These are phyloP conservation scores for Endotricha flammealis DNA, from an alignment of 2,888 invertebrate species.

Conservation along the genomic window DNA sequence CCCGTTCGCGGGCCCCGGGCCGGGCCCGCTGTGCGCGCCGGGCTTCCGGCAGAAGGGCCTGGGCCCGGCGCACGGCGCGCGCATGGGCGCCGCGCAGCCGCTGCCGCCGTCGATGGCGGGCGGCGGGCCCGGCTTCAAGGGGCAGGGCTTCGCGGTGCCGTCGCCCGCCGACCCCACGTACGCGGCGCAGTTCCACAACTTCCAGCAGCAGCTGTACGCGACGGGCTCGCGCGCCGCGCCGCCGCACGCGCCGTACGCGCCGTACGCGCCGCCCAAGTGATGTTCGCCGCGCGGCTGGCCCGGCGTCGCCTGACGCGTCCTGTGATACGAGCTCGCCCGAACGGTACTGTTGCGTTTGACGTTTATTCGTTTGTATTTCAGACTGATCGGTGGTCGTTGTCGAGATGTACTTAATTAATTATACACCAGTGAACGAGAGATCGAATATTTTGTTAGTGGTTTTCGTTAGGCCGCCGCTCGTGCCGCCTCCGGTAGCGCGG, in stretches of 20 bases:
- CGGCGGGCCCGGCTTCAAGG: slow-evolving; percentile 82
- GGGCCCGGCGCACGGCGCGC: slow-evolving; percentile 58
- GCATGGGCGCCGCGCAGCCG: slow-evolving; percentile 81
- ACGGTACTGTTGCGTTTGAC: slow-evolving; percentile 8
- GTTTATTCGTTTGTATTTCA: neutral
- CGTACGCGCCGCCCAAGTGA: slow-evolving; percentile 73
- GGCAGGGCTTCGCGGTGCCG: slow-evolving; percentile 89
- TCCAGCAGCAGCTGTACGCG: slow-evolving; percentile 96
- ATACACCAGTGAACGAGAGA: slow-evolving; percentile 36
- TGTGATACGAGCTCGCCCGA: slow-evolving; percentile 8
- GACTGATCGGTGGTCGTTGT: neutral
- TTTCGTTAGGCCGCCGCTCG: slow-evolving; percentile 45
- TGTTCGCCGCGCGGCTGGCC: slow-evolving; percentile 27
- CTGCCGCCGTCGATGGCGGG: slow-evolving; percentile 89
- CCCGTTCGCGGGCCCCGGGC: slow-evolving; percentile 46
- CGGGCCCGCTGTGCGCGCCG: slow-evolving; percentile 26
- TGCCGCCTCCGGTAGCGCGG: slow-evolving; percentile 45
- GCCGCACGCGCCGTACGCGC: slow-evolving; percentile 66
- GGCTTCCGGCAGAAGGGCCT: slow-evolving; percentile 56
- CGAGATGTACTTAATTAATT: slow-evolving; percentile 34
- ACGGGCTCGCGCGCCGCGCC: slow-evolving; percentile 77
- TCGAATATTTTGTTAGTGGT: slow-evolving; percentile 48
- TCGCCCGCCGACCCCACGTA: slow-evolving; percentile 94
- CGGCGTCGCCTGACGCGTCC: slow-evolving; percentile 14
- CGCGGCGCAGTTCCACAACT: slow-evolving; percentile 96